Conservation (phyloP, 2,888 invertebrate genomes). For the Portevinia maculata region DNA sequence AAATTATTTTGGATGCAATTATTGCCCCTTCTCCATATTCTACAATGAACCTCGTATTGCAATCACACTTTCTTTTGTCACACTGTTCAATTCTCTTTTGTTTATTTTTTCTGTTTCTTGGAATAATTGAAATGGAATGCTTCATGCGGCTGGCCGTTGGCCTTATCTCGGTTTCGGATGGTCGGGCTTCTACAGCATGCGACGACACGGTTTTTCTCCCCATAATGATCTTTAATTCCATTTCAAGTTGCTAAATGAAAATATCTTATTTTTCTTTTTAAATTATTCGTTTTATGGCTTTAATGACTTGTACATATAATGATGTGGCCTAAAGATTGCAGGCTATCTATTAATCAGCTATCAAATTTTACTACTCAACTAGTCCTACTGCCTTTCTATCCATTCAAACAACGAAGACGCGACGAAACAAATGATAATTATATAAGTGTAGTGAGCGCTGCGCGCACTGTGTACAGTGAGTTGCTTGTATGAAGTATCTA, state of each 20-base stretch:
- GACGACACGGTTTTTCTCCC: constrained; percentile 32
- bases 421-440: constrained; percentile 51
- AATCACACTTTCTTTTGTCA: not conserved
- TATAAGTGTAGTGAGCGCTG: constrained; percentile 68
- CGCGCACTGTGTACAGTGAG: constrained; percentile 42
- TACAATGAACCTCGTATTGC: constrained; percentile 9
- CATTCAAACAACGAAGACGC: constrained; percentile 4
- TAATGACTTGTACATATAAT: constrained; percentile 22
- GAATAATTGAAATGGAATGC: constrained; percentile 23
- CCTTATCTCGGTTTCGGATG: constrained; percentile 37
- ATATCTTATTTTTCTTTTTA: constrained; percentile 1
- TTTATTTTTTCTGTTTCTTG: not conserved
- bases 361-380: constrained; percentile 36
- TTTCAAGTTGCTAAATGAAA: not conserved
- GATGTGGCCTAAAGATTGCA: constrained; percentile 64
- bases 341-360: constrained; percentile 56
- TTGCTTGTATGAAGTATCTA: constrained; percentile 26
- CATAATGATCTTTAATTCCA: constrained; percentile 15
- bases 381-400: not conserved
- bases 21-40: not conserved
- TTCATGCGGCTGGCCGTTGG: constrained; percentile 40
- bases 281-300: constrained; percentile 14
- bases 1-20: not conserved
- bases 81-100: constrained; percentile 1
- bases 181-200: constrained; percentile 3